phyloP scores from a whole-genome alignment of 2,113 vertebrate genomes.

The Malurus elegans region DNA sequence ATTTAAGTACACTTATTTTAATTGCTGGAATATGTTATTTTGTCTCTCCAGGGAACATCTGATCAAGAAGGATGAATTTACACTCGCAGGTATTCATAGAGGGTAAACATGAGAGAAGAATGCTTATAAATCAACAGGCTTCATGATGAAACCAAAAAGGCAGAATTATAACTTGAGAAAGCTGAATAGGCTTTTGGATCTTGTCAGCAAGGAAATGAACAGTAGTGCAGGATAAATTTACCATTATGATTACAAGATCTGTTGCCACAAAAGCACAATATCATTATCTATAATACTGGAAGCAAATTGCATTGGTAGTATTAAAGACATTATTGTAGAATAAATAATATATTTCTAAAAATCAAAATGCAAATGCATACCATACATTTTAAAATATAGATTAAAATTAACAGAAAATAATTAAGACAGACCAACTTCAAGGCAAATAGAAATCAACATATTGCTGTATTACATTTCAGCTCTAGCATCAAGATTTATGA shows the following conservation, averaged over 20 bases:
- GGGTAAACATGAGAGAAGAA: neutral
- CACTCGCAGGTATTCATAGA: neutral
- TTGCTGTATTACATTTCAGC: neutral
- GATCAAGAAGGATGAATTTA: constrained; percentile 1
- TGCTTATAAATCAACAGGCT: neutral
- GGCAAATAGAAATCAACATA: neutral
- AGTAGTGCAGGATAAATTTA: neutral
- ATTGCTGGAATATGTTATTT: neutral
- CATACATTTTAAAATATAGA: neutral
- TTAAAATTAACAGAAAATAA: neutral
- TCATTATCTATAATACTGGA: neutral
- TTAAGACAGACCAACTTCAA: neutral
- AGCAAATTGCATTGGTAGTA: neutral
- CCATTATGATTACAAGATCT: neutral
- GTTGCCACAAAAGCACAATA: neutral
- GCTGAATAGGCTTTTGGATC: neutral
- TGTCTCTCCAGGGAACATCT: neutral
- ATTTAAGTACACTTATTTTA: neutral
- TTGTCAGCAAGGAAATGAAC: neutral
- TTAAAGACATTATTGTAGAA: neutral
- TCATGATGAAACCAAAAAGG: neutral
- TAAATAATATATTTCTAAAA: neutral
- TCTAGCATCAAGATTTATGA: neutral
- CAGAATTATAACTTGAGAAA: neutral
- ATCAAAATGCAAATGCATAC: neutral